Evolutionary conservation across 2,888 invertebrate genomes (phyloP), one percentile per base, ranked within the genome.

Genomic region (Protula sp.): DNA sequence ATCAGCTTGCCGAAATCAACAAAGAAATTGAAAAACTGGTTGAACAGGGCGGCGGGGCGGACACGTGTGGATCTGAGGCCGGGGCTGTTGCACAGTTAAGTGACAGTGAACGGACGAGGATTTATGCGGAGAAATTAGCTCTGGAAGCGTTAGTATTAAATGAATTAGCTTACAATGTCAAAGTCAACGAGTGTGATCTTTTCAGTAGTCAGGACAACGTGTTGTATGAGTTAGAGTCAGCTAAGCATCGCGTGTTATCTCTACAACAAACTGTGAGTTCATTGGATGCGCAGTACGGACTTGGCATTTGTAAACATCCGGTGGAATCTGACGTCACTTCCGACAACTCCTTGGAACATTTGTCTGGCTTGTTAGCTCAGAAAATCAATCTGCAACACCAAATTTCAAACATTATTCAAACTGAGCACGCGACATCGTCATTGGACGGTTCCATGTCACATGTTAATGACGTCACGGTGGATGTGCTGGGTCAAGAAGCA

Each of bases 301-400:
- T 9, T 9, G 9, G 19, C 19, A 19, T 38, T 19, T 38, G 9
- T 19, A 38, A 38, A 38, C 9, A 19, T 38, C 38, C 38, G 9
- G 9, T 14, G 38, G 19, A 9, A 9, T 14, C 19, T 14, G 19
- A 38, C 9, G 38, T 19, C 38, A 38, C 28, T 19, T 22, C 5
- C 22, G 9, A 45, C 14, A 72, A 74, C 62, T 47, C 72, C 5
- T 64, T 90, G 58, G 89, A 89, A 74, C 87, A 89, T 76, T 85
- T 91, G 72, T 88, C 90, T 50, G 87, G 87, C 75, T 86, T 90
- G 65, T 83, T 92, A 72, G 87, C 90, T 28, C 87, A 89, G 73
- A 88, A 79, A 61, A 72, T 38, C 9, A 38, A 38, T 9, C 38
- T 38, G 9, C 38, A 38, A 19, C 38, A 38, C 19, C 38, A 38